These are phyloP conservation scores for Cyclura pinguis DNA, from an alignment of 2,797 vertebrate genomes.

Conservation along the genomic window DNA sequence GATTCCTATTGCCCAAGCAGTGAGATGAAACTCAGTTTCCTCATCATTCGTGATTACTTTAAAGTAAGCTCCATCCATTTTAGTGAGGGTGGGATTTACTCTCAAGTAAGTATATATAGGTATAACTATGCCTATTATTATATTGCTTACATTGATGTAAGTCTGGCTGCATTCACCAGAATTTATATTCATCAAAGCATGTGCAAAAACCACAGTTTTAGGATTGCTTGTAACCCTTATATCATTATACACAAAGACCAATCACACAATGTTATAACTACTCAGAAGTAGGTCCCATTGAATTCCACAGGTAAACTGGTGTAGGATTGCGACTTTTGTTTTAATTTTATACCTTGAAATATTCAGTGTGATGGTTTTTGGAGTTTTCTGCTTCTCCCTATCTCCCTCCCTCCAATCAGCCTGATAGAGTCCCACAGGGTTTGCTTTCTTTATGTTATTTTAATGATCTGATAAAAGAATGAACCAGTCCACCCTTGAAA, in stretches of 20 bases:
- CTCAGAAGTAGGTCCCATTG: background rate
- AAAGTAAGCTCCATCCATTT: background rate
- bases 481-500: background rate
- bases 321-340: too few species aligned
- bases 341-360: too few species aligned
- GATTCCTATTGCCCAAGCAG: conserved; percentile 10
- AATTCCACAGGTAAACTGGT: background rate
- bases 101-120: background rate
- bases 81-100: background rate
- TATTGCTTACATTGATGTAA: background rate
- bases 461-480: too few species aligned
- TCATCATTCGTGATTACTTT: background rate
- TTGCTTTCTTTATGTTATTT: too few species aligned
- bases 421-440: too few species aligned
- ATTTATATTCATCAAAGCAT: background rate
- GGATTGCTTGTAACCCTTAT: background rate
- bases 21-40: conserved; percentile 5
- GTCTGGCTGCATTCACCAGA: background rate
- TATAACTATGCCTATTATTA: background rate
- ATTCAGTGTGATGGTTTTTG: too few species aligned
- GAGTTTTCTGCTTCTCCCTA: too few species aligned
- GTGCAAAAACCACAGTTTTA: background rate
- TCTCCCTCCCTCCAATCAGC: too few species aligned
- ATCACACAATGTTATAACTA: background rate
- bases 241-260: background rate